phyloP scores from a whole-genome alignment of 1,140 invertebrate species.

The Rhopalosiphum maidis region DNA sequence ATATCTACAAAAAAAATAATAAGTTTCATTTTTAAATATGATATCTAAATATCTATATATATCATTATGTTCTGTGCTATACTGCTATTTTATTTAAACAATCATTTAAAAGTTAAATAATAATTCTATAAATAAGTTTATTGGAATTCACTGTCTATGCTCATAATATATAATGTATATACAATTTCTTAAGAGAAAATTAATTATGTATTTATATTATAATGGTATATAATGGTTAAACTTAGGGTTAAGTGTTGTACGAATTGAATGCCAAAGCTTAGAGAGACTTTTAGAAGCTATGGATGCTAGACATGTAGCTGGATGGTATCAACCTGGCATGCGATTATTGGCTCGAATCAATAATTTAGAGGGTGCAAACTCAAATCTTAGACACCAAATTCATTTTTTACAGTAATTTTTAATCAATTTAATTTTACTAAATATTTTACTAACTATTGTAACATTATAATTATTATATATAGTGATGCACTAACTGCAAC shows the following conservation, averaged over 20 bases:
- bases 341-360: conserved; percentile 72
- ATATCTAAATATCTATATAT: neutral
- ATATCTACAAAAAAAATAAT: neutral
- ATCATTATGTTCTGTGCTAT: neutral
- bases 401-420: conserved; percentile 51
- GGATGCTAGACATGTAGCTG: conserved; percentile 73
- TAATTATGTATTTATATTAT: neutral
- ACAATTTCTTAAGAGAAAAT: neutral
- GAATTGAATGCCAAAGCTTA: conserved; percentile 68
- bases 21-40: neutral
- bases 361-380: conserved; percentile 69
- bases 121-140: neutral
- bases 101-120: too few species aligned
- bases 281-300: conserved; percentile 70
- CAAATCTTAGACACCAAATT: conserved; percentile 67
- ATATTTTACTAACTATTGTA: neutral
- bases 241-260: conserved; percentile 63
- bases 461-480: neutral
- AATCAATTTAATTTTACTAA: neutral
- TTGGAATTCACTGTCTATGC: neutral
- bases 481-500: conserved; percentile 40
- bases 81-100: neutral
- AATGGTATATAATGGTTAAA: neutral
- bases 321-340: conserved; percentile 80
- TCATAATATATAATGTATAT: neutral